A percentile compares a stretch with the other conserved stretches of the same genome.
phyloP scores from a whole-genome alignment of 2,113 vertebrate genomes.

The Rhinopomastus cyanomelas region DNA sequence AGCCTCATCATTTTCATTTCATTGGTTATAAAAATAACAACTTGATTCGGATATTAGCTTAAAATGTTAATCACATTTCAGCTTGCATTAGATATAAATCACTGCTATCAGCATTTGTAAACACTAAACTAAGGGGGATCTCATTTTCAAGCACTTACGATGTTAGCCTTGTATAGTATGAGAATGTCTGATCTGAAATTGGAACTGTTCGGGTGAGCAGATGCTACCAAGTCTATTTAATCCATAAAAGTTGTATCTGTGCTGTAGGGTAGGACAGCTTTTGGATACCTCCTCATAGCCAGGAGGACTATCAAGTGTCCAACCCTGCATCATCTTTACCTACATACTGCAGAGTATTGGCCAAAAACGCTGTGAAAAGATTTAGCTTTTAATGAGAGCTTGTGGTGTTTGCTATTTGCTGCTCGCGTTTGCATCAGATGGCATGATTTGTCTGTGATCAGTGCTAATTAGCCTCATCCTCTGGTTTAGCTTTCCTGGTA shows the following conservation, averaged over 20 bases:
- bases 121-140: neutral
- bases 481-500: neutral
- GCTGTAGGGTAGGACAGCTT: neutral
- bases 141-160: neutral
- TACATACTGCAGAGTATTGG: neutral
- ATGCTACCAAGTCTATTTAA: neutral
- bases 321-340: neutral
- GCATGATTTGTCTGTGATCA: neutral
- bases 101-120: neutral
- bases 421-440: neutral
- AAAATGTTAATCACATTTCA: conserved; percentile 56
- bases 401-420: neutral
- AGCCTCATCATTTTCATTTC: conserved; percentile 56
- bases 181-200: neutral
- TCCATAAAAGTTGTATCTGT: neutral
- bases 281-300: neutral
- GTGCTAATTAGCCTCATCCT: neutral
- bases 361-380: neutral
- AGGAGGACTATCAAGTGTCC: neutral
- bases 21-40: conserved; percentile 54
- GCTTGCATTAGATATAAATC: neutral
- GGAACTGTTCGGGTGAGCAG: neutral
- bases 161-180: neutral
- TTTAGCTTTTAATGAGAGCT: neutral
- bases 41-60: conserved; percentile 33